Conservation (phyloP, 1,140 invertebrate genomes). For the Tribolium madens region DNA sequence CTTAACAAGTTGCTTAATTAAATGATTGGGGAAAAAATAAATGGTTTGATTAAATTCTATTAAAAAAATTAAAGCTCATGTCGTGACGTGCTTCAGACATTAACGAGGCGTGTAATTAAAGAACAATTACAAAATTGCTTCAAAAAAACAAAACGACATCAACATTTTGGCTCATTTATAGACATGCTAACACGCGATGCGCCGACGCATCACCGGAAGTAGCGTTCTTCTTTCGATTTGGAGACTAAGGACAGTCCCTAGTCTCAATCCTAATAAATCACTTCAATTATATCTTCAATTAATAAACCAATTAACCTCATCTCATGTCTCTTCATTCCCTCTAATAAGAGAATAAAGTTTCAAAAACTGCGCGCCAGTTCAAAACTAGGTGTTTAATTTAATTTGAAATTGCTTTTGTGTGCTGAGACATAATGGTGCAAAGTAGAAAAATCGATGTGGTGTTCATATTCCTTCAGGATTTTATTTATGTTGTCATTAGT, state of each 20-base stretch:
- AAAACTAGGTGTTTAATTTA: slow-evolving; percentile 12
- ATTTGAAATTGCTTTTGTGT: slow-evolving; percentile 20
- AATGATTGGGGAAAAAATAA: not conserved
- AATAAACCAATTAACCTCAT: not conserved
- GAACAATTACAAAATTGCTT: slow-evolving; percentile 16
- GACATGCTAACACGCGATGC: slow-evolving; percentile 44
- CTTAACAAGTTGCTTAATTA: not conserved
- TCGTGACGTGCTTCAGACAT: not conserved
- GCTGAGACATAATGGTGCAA: slow-evolving; percentile 8
- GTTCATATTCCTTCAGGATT: slow-evolving; percentile 49
- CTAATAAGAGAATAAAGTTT: not conserved
- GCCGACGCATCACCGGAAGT: slow-evolving; percentile 44
- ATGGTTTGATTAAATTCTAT: not conserved
- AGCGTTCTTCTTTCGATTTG: slow-evolving; percentile 35
- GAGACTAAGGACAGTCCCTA: slow-evolving; percentile 12
- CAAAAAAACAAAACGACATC: slow-evolving; percentile 31
- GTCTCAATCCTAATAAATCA: slow-evolving; percentile 14
- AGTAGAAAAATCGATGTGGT: slow-evolving; percentile 50
- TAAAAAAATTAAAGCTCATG: not conserved
- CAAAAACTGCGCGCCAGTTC: not conserved
- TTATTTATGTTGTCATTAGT: slow-evolving; percentile 60
- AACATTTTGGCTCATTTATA: slow-evolving; percentile 10
- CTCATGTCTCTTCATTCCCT: too few species aligned
- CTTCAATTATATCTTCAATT: not conserved
- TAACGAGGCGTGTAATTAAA: slow-evolving; percentile 8